Conservation (phyloP, 2,888 invertebrate species). For the Cinara cedri region DNA sequence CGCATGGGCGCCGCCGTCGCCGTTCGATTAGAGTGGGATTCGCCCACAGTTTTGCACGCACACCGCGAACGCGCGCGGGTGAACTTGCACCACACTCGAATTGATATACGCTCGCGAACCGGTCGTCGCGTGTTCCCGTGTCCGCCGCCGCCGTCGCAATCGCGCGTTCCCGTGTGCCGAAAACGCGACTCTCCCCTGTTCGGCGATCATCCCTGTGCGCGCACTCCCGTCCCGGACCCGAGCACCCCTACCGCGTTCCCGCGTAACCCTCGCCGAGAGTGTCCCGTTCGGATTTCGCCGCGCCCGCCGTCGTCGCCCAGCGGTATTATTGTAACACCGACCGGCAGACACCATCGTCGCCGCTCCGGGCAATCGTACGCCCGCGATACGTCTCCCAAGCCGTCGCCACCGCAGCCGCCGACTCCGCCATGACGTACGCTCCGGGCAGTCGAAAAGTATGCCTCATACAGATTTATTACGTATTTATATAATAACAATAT, state of each 20-base stretch:
- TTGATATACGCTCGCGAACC: conserved; percentile 40
- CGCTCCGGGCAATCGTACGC: conserved; percentile 4
- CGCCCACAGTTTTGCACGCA: conserved; percentile 50
- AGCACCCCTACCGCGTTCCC: no score
- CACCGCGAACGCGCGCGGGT: background rate
- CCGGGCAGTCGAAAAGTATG: conserved; percentile 37
- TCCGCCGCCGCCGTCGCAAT: background rate
- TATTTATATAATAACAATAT: no score
- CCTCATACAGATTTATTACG: no score
- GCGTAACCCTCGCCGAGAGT: no score
- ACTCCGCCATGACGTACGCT: conserved; percentile 27
- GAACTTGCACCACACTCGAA: conserved; percentile 37
- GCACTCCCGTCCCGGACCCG: background rate
- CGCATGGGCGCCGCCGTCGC: background rate
- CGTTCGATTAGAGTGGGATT: conserved; percentile 17
- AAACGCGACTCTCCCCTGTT: background rate
- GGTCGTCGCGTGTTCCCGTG: conserved; percentile 18
- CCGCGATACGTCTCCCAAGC: background rate
- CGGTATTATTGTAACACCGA: no score
- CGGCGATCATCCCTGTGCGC: background rate
- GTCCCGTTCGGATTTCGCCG: conserved; percentile 1
- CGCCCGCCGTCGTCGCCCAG: conserved; percentile 15
- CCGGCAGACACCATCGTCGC: background rate
- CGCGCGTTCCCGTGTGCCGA: background rate
- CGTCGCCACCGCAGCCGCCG: background rate